Conservation (phyloP, 2,113 vertebrate genomes). For the Formicarius rufipectus region DNA sequence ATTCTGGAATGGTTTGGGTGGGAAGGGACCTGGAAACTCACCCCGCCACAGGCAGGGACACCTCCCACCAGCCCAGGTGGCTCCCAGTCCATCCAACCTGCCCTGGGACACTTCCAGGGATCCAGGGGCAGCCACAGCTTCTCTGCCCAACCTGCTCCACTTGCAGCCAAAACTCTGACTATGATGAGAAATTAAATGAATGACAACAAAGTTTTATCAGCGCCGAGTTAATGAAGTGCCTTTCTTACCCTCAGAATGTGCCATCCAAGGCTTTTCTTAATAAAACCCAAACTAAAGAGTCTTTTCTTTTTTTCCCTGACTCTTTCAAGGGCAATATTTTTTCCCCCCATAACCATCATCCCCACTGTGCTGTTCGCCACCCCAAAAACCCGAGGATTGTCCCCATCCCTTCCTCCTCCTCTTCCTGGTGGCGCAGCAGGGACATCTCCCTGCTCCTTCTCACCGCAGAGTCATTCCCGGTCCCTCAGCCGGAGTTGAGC, state of each 20-base stretch:
- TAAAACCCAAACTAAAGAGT: neutral
- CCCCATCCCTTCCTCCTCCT: neutral
- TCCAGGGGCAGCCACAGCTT: neutral
- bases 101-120: neutral
- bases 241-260: neutral
- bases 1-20: neutral
- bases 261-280: neutral
- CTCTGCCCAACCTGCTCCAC: neutral
- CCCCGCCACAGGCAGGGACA: neutral
- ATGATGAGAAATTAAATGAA: neutral
- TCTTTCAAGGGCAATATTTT: neutral
- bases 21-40: neutral
- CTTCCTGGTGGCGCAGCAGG: neutral
- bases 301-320: neutral
- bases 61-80: neutral
- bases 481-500: neutral
- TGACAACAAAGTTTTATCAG: neutral
- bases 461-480: neutral
- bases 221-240: neutral
- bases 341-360: accelerated
- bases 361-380: neutral
- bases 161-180: neutral
- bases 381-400: accelerated
- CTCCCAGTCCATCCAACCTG: neutral
- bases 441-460: too few relatives aligned